A percentile compares a stretch with the other conserved stretches of the same genome.
These are phyloP conservation scores for Toxonevra muliebris DNA, from an alignment of 2,888 invertebrate species.

Conservation along the genomic window DNA sequence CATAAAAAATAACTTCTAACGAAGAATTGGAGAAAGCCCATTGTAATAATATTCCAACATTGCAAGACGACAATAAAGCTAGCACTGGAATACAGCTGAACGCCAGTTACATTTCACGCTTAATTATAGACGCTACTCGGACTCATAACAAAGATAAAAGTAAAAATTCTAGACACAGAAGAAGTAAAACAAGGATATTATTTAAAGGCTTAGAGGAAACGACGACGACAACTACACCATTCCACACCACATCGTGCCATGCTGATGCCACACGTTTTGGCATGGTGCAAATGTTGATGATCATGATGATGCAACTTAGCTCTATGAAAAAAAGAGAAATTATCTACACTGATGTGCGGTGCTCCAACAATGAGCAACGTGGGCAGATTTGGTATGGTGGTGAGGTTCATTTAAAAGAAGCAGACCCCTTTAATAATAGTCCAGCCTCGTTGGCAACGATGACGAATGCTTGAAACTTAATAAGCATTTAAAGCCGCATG, in stretches of 20 bases:
- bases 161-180: not conserved
- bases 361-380: constrained; percentile 2
- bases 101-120: constrained; percentile 57
- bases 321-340: not conserved
- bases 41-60: not conserved
- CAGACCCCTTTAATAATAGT: constrained; percentile 30
- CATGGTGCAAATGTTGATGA: not conserved
- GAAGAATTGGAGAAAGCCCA: constrained; percentile 42
- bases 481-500: not conserved
- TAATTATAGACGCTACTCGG: constrained; percentile 57
- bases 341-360: no score
- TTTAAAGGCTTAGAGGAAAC: constrained; percentile 14
- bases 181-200: constrained; percentile 32
- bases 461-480: constrained; percentile 23
- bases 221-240: constrained; percentile 4
- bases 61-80: not conserved
- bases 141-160: constrained; percentile 19
- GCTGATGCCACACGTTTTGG: not conserved
- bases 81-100: constrained; percentile 33
- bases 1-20: constrained; percentile 24
- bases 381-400: constrained; percentile 3
- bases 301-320: not conserved
- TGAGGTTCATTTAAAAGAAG: constrained; percentile 19
- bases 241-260: not conserved
- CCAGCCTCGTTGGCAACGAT: constrained; percentile 30